Evolutionary conservation across 2,797 vertebrate species (phyloP), one percentile per base, ranked within the genome.

Genomic region (Decapterus maruadsi): DNA sequence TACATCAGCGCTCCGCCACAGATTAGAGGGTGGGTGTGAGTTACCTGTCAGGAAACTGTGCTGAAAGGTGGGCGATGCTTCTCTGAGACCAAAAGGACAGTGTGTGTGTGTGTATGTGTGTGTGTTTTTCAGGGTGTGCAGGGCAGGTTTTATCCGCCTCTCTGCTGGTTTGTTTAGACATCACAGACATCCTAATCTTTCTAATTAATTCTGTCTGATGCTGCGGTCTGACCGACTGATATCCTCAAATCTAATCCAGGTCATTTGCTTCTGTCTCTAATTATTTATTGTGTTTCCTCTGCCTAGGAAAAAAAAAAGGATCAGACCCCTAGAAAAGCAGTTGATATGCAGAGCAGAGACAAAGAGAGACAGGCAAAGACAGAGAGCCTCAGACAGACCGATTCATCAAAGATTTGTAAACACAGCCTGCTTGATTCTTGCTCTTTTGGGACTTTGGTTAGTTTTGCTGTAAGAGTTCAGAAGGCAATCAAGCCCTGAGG

Each of bases 271-370:
- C 58, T 22, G 67, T 75, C 75, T 87, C 72, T 94, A 91, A 93
- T 92, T 92, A 90, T 91, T 92, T 92, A 94, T 92, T 81, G 90
- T 91, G 80, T 85, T 92, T 83, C 22, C 72, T 70, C 58, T 51
- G 68, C 59, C 38, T 45, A 56, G 55, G 48, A 60, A 68, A 56
- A 58, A 26, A 26, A 62, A 69, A 72, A 51, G 68, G 55, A 78
- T 71, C 73, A 77, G 67, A 81, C 78, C 72, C 58, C 63, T 43
- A 67, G 68, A 85, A 84, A 85, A 83, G 9, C 61, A 53, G 87
- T 81, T 90, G 79, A 90, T 86, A 83, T 82, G 80, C 80, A 89
- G 58, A 71, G 40, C 26, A 66, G 66, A 80, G 64, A 85, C 71
- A 81, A 86, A 78, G 63, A 76, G 45, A 69, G 74, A 62, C 64